phyloP scores from a whole-genome alignment of 2,888 invertebrate genomes.

The Drosophila subsilvestris region DNA sequence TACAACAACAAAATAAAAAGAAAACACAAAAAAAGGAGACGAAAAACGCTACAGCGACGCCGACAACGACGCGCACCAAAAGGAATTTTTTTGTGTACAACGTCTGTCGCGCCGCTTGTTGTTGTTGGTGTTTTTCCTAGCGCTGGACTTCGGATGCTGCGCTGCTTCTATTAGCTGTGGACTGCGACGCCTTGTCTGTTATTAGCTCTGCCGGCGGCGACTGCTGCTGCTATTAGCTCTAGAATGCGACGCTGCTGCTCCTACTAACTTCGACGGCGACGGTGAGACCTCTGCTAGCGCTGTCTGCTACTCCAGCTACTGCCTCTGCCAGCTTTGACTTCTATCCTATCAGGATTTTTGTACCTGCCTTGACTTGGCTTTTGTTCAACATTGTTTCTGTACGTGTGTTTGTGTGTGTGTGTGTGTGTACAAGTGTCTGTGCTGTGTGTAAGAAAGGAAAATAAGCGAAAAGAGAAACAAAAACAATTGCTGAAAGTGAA shows the following conservation, averaged over 20 bases:
- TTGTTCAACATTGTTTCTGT: constrained; percentile 2
- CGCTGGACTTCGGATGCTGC: background rate
- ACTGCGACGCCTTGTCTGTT: constrained; percentile 25
- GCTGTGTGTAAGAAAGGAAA: constrained; percentile 41
- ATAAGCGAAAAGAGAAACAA: constrained; percentile 44
- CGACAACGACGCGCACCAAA: constrained; percentile 50
- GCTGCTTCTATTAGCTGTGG: background rate
- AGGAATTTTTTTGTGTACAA: constrained; percentile 73
- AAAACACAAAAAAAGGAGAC: constrained; percentile 51
- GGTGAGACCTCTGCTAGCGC: too few relatives aligned
- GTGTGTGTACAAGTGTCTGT: constrained; percentile 40
- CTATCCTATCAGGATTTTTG: background rate
- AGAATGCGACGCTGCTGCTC: background rate
- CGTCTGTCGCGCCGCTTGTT: constrained; percentile 48
- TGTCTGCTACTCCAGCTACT: too few relatives aligned
- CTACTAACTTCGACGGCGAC: background rate
- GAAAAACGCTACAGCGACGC: constrained; percentile 31
- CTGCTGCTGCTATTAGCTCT: background rate
- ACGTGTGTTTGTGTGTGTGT: constrained; percentile 38
- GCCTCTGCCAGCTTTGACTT: background rate
- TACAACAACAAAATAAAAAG: constrained; percentile 28
- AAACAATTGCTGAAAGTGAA: constrained; percentile 68
- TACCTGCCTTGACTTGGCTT: background rate
- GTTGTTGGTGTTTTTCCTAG: constrained; percentile 37
- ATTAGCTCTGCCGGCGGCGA: constrained; percentile 38